Base-by-base conservation (phyloP, 2,888 invertebrate species). In the Penaeus monodon region DNA sequence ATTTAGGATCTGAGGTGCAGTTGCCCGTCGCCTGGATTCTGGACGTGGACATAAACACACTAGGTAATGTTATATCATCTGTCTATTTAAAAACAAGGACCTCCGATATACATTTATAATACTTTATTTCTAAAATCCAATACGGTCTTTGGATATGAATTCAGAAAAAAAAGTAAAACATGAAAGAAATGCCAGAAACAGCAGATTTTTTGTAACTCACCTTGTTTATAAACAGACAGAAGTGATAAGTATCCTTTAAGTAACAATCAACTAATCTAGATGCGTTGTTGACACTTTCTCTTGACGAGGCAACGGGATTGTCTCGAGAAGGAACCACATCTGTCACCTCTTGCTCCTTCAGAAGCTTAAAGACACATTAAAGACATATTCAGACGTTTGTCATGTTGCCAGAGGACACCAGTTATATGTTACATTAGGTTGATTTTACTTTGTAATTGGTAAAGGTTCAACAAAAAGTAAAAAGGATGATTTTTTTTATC, bases 1-100 rank as follows among this genome's bases (percentile, higher is more conserved):
- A 77, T 49, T 49, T 57, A 57, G 12, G 64, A 82, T 82, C 78
- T 83, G 83, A 83, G 68, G 81, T 49, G 79, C 86, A 83, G 86
- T 76, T 49, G 44, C 66, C 70, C 38, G 20, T 29, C 66, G 38
- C 27, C 77, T 79, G 82, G 86, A 49, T 79, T 86, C 79, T 78
- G 65, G 44, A 81, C 27, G 63, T 81, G 81, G 81, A 49, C 10
- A 49, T 81, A 74, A 68, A 81, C 80, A 73, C 74, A 49, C 66
- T 83, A 86, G 82, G 79, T 73, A 86, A 64, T 44, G 63, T 73
- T 68, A 83, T 78, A 68, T 79, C 86, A 79, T 82, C 83, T 86
- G 86, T 86, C 83, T 86, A 70, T 86, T 83, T 86, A 73, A 73
- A 73, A 73, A 73, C 68, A 68, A 27, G 68, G 12, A 68, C 68